These are phyloP conservation scores for Hemibagrus wyckioides DNA, from an alignment of 2,113 vertebrate species.

Conservation along the genomic window DNA sequence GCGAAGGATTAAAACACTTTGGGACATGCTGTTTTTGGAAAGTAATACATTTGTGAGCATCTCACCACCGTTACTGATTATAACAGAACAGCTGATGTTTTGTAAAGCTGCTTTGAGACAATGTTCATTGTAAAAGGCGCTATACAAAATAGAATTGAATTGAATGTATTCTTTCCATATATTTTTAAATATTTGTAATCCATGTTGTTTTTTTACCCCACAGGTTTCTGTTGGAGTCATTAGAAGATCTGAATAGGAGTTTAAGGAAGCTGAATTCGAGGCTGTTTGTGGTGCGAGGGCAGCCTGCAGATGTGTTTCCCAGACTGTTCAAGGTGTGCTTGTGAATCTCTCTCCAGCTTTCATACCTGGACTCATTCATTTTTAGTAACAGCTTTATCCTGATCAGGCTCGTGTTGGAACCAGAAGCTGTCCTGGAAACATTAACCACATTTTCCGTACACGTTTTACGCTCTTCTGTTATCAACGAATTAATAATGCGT, in stretches of 20 bases:
- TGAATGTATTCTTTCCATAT: not conserved
- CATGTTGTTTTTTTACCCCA: not conserved
- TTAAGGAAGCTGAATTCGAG: conserved; percentile 92
- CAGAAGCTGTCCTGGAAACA: not conserved
- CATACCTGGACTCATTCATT: not conserved
- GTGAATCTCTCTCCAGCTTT: not conserved
- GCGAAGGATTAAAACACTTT: not conserved
- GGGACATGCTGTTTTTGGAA: not conserved
- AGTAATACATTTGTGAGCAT: not conserved
- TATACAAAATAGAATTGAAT: no score
- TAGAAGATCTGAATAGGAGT: conserved; percentile 92
- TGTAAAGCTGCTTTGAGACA: no score
- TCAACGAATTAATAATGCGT: no score
- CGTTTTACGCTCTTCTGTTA: no score
- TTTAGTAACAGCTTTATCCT: not conserved
- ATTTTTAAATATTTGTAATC: not conserved
- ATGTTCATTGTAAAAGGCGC: no score
- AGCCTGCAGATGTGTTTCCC: conserved; percentile 94
- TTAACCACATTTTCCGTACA: no score
- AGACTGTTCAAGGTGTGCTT: conserved; percentile 89
- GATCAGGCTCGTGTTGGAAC: not conserved
- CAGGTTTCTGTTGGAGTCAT: conserved; percentile 91
- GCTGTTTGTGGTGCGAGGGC: conserved; percentile 91
- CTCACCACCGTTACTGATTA: not conserved
- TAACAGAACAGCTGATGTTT: not conserved